Evolutionary conservation across 2,888 invertebrate species (phyloP).

Genomic region (Endomychus coccineus): DNA sequence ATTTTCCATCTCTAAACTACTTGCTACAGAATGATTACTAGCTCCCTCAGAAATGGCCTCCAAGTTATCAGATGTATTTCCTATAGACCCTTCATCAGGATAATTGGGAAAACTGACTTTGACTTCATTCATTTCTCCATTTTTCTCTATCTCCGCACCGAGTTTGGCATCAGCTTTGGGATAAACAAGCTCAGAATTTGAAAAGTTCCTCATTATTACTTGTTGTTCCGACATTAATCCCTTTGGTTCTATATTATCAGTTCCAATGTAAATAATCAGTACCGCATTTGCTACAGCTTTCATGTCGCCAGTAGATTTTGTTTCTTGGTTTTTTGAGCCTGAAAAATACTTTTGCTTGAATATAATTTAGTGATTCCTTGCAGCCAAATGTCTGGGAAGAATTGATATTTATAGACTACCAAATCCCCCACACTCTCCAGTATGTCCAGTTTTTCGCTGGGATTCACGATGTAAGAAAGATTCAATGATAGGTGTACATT

Average conservation of each 20-base stretch:
- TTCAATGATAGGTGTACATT: too few species aligned
- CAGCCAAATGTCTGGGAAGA: too few species aligned
- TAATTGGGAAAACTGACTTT: conserved; percentile 58
- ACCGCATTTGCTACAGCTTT: conserved; percentile 45
- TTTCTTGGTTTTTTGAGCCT: conserved; percentile 23
- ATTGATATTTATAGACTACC: too few species aligned
- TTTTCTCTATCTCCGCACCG: background rate
- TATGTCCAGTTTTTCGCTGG: too few species aligned
- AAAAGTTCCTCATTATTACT: conserved; percentile 47
- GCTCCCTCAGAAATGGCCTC: conserved; percentile 95
- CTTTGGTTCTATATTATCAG: conserved; percentile 31
- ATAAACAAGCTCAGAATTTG: conserved; percentile 20
- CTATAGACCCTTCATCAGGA: conserved; percentile 86
- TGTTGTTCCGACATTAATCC: conserved; percentile 55
- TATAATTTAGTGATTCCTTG: too few species aligned
- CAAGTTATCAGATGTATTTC: conserved; percentile 87
- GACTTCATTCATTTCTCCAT: conserved; percentile 4
- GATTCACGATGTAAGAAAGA: too few species aligned
- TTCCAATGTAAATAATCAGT: conserved; percentile 60
- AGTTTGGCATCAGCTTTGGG: too few species aligned
- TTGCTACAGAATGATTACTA: conserved; percentile 90
- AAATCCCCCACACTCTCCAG: too few species aligned
- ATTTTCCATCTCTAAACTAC: conserved; percentile 78
- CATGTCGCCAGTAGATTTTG: conserved; percentile 18
- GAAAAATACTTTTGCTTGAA: too few species aligned